A percentile compares a stretch with the other conserved stretches of the same genome.
Evolutionary conservation across 2,113 vertebrate species (phyloP).

Genomic region (Vulpes ferrilata): DNA sequence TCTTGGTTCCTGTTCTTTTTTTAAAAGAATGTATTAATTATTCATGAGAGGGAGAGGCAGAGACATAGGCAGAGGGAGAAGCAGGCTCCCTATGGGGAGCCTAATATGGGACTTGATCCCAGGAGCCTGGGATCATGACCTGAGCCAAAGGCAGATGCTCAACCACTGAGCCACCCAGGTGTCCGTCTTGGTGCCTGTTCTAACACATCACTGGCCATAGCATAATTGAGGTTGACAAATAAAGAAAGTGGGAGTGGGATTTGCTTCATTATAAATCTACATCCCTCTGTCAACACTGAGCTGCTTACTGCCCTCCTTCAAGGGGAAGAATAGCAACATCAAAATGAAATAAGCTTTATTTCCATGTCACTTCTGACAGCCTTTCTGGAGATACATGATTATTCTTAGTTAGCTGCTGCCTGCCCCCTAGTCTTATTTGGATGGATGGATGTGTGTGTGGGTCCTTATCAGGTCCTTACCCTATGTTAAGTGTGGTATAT

Average conservation of each 20-base stretch:
- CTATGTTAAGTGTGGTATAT: not conserved
- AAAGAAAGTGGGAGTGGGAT: slow-evolving; percentile 16
- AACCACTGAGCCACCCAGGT: too few species aligned
- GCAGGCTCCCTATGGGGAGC: too few species aligned
- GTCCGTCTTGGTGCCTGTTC: not conserved
- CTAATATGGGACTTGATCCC: too few species aligned
- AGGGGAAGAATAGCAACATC: slow-evolving; percentile 16
- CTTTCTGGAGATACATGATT: not conserved
- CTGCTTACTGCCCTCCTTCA: slow-evolving; percentile 13
- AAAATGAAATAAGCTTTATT: slow-evolving; percentile 43
- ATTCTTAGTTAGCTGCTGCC: slow-evolving; percentile 21
- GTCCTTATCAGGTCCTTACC: not conserved
- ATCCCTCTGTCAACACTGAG: not conserved
- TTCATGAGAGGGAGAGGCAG: too few species aligned
- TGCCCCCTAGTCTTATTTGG: not conserved
- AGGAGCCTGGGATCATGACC: too few species aligned
- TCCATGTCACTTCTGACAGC: not conserved
- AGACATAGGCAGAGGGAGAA: too few species aligned
- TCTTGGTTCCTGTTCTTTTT: not conserved
- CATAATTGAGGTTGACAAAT: not conserved
- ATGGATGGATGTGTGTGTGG: not conserved
- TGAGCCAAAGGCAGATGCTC: too few species aligned
- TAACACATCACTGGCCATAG: not conserved
- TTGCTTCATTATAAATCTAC: not conserved
- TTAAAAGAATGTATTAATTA: too few species aligned